phyloP scores from a whole-genome alignment of 2,888 invertebrate genomes.

The Himalopsyche kuldschensis region DNA sequence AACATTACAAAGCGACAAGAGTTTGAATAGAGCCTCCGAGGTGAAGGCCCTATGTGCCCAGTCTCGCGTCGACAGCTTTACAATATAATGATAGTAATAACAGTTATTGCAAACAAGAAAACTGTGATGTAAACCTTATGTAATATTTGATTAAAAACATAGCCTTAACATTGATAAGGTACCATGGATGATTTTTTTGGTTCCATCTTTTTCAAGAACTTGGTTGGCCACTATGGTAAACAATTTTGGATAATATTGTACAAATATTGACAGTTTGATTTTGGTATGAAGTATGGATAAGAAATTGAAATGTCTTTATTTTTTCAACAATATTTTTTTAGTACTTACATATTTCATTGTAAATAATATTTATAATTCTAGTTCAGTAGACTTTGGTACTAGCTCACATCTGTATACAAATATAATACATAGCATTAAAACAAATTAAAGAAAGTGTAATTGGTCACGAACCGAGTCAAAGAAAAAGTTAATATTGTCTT shows the following conservation, averaged over 20 bases:
- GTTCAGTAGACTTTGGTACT: no score
- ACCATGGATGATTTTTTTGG: neutral
- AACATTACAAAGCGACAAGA: neutral
- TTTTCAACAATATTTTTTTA: no score
- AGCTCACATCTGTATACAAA: no score
- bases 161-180: neutral
- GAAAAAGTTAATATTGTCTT: neutral
- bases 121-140: neutral
- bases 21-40: neutral
- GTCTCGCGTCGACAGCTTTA: neutral
- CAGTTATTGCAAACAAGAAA: neutral
- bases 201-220: neutral
- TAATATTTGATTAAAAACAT: neutral
- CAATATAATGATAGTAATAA: neutral
- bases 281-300: neutral
- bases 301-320: no score
- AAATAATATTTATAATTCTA: no score
- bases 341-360: no score
- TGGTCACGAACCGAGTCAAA: neutral
- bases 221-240: neutral
- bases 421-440: neutral
- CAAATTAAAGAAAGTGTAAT: neutral
- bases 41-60: neutral
- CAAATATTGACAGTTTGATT: neutral
- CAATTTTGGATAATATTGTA: neutral